phyloP scores from a whole-genome alignment of 2,888 invertebrate species.

The Sclerodermus sp. region DNA sequence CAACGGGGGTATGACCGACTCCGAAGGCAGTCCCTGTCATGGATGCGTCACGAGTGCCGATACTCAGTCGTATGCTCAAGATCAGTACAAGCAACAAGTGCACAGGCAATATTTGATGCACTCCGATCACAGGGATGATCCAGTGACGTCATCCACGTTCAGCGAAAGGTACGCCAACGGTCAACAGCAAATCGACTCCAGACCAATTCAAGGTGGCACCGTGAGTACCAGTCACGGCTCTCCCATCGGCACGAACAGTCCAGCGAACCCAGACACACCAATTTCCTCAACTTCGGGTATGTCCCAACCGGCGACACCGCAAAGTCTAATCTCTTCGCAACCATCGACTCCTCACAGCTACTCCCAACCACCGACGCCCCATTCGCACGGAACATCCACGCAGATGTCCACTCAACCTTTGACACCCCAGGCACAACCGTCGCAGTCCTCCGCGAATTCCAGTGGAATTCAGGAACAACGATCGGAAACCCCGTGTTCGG shows the following conservation, averaged over 20 bases:
- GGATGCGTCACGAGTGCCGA: slow-evolving; percentile 49
- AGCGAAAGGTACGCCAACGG: slow-evolving; percentile 62
- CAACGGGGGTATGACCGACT: slow-evolving; percentile 38
- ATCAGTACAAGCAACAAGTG: slow-evolving; percentile 45
- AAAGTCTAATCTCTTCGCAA: slow-evolving; percentile 49
- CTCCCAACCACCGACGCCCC: slow-evolving; percentile 52
- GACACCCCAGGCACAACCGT: slow-evolving; percentile 36
- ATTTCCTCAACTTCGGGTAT: slow-evolving; percentile 43
- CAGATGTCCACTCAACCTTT: slow-evolving; percentile 31
- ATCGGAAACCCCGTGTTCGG: slow-evolving; percentile 40
- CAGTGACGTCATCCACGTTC: slow-evolving; percentile 72
- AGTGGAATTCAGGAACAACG: slow-evolving; percentile 36
- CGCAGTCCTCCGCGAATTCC: slow-evolving; percentile 35
- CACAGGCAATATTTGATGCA: slow-evolving; percentile 46
- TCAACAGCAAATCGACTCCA: slow-evolving; percentile 63
- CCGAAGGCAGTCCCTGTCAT: slow-evolving; percentile 45
- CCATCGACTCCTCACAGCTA: slow-evolving; percentile 52
- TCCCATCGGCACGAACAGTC: slow-evolving; percentile 63
- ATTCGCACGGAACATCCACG: slow-evolving; percentile 38
- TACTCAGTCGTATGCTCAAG: slow-evolving; percentile 44
- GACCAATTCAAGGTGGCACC: slow-evolving; percentile 82
- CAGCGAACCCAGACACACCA: slow-evolving; percentile 61
- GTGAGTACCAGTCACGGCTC: slow-evolving; percentile 83
- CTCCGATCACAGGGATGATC: slow-evolving; percentile 57
- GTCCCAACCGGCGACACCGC: slow-evolving; percentile 51